These are phyloP conservation scores for Aphelocoma californica DNA, from an alignment of 2,797 vertebrate species.

Conservation along the genomic window DNA sequence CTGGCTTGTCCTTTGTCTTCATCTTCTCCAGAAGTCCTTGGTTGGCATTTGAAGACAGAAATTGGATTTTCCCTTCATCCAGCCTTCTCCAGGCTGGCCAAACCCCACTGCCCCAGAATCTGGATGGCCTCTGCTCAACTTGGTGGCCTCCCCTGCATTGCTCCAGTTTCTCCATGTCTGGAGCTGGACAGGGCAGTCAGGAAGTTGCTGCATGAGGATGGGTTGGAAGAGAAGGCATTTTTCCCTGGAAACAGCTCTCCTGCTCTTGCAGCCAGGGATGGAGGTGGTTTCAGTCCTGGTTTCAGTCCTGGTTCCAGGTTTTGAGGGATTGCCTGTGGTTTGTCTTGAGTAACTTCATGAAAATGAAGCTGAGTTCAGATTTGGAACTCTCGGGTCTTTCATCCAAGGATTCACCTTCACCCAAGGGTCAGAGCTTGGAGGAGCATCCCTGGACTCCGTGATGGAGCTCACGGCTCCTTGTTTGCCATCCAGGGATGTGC, in stretches of 20 bases:
- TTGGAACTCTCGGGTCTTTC: rapidly evolving
- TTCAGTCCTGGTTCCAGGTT: not conserved
- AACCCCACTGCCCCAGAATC: not conserved
- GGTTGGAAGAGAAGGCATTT: rapidly evolving
- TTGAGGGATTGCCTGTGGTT: not conserved
- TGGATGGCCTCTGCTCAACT: not conserved
- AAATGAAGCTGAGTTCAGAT: not conserved
- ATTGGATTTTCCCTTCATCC: not conserved
- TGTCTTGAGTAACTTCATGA: not conserved
- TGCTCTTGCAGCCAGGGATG: not conserved
- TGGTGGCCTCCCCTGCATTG: not conserved
- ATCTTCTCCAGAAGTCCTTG: not conserved
- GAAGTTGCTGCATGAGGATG: rapidly evolving
- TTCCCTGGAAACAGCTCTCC: not conserved
- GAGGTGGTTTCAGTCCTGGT: not conserved
- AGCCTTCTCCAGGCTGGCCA: not conserved
- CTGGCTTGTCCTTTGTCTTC: not conserved
- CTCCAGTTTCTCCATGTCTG: rapidly evolving
- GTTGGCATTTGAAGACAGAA: rapidly evolving
- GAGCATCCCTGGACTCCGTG: rapidly evolving
- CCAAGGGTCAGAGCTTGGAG: rapidly evolving
- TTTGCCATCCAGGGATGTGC: not conserved
- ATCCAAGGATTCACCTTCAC: not conserved
- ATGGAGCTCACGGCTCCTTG: not conserved
- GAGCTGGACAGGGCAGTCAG: not conserved